Percentiles rank a stretch among this genome's conserved stretches.
phyloP scores from a whole-genome alignment of 2,797 vertebrate genomes.

The Cheracebus regulus region DNA sequence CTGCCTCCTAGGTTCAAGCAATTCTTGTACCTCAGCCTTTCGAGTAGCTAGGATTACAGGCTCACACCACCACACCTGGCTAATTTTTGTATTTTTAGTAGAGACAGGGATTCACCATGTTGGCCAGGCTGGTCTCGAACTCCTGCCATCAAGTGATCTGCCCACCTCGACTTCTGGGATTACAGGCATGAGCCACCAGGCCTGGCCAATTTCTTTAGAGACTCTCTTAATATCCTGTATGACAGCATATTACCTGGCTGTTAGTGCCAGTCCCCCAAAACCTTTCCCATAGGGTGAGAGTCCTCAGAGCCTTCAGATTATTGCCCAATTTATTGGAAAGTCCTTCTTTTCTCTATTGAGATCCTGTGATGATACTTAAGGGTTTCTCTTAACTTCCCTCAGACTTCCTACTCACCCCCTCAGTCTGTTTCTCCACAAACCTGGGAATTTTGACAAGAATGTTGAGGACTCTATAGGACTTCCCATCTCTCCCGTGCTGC shows the following conservation, averaged over 20 bases:
- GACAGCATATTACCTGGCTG: neutral
- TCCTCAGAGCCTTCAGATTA: neutral
- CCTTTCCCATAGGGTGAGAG: neutral
- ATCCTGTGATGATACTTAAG: neutral
- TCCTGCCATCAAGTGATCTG: too few relatives aligned
- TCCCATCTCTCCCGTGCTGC: neutral
- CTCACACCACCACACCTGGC: too few relatives aligned
- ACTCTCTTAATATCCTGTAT: neutral
- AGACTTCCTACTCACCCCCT: neutral
- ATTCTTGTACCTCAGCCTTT: too few relatives aligned
- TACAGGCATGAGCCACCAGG: too few relatives aligned
- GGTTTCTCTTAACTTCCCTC: neutral
- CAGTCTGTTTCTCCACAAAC: neutral
- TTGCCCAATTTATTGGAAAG: neutral
- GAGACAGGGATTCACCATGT: too few relatives aligned
- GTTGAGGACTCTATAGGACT: neutral
- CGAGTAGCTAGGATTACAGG: too few relatives aligned
- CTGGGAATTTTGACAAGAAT: neutral
- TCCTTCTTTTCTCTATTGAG: neutral
- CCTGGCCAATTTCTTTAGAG: neutral
- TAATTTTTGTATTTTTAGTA: too few relatives aligned
- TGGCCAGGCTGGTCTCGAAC: too few relatives aligned
- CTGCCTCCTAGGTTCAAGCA: too few relatives aligned
- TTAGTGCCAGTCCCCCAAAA: neutral
- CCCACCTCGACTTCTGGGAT: too few relatives aligned